Conservation (phyloP, 2,888 invertebrate genomes). For the Ormyrus nitidulus region DNA sequence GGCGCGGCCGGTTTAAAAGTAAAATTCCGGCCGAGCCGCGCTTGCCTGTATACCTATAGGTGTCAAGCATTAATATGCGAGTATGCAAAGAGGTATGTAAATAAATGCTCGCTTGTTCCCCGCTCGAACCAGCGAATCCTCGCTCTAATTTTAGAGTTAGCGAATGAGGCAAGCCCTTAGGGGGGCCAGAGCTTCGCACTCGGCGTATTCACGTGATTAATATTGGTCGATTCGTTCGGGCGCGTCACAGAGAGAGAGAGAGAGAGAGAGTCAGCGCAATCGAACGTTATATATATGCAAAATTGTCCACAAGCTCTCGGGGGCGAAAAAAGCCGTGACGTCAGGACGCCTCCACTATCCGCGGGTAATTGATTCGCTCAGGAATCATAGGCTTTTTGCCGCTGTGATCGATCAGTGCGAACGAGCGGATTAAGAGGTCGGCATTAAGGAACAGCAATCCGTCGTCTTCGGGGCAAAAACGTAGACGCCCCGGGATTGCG, state of each 20-base stretch:
- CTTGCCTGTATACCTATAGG: conserved; percentile 1
- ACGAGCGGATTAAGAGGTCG: conserved; percentile 24
- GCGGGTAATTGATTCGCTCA: conserved; percentile 36
- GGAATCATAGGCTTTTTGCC: conserved; percentile 18
- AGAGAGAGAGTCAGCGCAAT: not conserved
- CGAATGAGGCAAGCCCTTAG: not conserved
- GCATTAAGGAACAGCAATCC: conserved; percentile 13
- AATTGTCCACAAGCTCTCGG: no score
- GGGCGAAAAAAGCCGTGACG: no score
- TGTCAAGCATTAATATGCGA: conserved; percentile 60
- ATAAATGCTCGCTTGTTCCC: conserved; percentile 35
- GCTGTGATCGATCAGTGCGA: conserved; percentile 38
- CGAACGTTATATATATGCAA: no score
- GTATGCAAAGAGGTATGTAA: conserved; percentile 57
- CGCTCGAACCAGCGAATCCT: not conserved
- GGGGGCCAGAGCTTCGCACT: not conserved
- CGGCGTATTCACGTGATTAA: conserved; percentile 28
- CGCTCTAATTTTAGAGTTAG: conserved; percentile 19
- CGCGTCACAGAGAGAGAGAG: not conserved
- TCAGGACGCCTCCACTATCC: not conserved
- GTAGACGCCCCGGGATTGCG: no score
- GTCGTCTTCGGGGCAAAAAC: not conserved
- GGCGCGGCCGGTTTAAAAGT: no score
- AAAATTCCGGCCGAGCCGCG: not conserved
- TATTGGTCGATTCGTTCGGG: conserved; percentile 12